Evolutionary conservation across 2,113 vertebrate genomes (phyloP), one percentile per base, ranked within the genome.

Genomic region (Aegithalos caudatus): DNA sequence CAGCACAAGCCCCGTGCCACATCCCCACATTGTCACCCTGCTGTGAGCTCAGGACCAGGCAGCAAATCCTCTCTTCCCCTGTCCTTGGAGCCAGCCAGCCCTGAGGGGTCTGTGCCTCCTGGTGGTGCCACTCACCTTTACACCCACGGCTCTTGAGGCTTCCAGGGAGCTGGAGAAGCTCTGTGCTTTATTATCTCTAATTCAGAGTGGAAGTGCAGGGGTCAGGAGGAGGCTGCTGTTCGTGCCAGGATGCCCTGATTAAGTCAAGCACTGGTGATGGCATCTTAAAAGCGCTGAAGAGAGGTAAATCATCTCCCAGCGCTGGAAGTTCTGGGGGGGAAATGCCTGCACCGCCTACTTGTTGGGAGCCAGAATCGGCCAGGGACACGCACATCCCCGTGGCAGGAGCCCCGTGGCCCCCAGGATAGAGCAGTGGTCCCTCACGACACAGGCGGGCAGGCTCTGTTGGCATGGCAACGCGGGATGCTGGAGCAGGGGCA

Each of bases 401-500:
- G 6, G 22, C 22, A 6, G n/a, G 15, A 88, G 69, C 70, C 73
- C 73, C 0, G 1, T 1, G 4, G 60, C 2, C 37, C 51, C 33
- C 70, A 9, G 70, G 40, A 83, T 38, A 65, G 69, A 3, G 0
- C 53, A 84, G 86, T 4, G 2, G 67, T 60, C 89, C 70, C 66
- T 95, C 65, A 27, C 2, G 6, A 80, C 69, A 19, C 48, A 13
- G 88, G 84, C 50, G 76, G 92, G 61, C 91, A 64, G 88, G 72
- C 38, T 48, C 62, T 27, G 96, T 97, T 77, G 90, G 4, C 94
- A 95, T 94, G 94, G 96, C 74, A 95, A 97, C 93, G 14, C 4
- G 27, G 85, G 96, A 97, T 96, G 94, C 96, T 90, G 95, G 51
- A 6, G 88, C 35, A 0, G 80, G 78, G 54, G 89, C 79, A 35